Evolutionary conservation across 1,140 invertebrate species (phyloP).

Genomic region (Orchestia grillus): DNA sequence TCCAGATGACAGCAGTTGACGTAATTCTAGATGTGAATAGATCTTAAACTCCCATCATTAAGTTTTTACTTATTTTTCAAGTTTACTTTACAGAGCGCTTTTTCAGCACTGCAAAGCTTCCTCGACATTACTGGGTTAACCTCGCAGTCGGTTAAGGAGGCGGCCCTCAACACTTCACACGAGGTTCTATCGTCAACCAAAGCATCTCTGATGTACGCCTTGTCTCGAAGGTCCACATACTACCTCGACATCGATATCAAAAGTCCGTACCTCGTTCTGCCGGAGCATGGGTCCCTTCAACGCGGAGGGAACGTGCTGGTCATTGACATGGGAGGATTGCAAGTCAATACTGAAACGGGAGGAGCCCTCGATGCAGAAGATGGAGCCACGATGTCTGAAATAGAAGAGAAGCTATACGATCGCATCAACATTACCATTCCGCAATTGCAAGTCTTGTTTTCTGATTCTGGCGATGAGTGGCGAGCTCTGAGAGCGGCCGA

Average conservation of each 20-base stretch:
- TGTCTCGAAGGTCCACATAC: conserved; percentile 78
- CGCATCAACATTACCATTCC: conserved; percentile 80
- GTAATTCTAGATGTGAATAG: no score
- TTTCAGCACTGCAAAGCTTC: conserved; percentile 82
- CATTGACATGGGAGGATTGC: conserved; percentile 80
- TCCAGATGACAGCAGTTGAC: no score
- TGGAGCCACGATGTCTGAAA: conserved; percentile 85
- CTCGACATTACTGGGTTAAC: conserved; percentile 75
- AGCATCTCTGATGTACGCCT: conserved; percentile 73
- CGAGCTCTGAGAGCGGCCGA: conserved; percentile 78
- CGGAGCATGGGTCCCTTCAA: conserved; percentile 82
- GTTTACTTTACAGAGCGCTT: conserved; percentile 77
- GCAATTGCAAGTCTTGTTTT: conserved; percentile 77
- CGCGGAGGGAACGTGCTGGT: conserved; percentile 82
- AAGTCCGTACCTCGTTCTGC: conserved; percentile 83
- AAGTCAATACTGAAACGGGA: conserved; percentile 80
- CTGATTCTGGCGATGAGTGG: conserved; percentile 80
- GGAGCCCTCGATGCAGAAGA: conserved; percentile 76
- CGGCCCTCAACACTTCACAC: conserved; percentile 70
- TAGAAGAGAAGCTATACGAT: conserved; percentile 86
- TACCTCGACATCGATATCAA: conserved; percentile 83
- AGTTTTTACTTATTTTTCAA: not conserved
- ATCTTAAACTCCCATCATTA: no score
- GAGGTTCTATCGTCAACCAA: conserved; percentile 70
- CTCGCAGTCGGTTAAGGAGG: conserved; percentile 70